Base-by-base conservation (phyloP, 1,140 invertebrate genomes). In the Brachionus sp. region DNA sequence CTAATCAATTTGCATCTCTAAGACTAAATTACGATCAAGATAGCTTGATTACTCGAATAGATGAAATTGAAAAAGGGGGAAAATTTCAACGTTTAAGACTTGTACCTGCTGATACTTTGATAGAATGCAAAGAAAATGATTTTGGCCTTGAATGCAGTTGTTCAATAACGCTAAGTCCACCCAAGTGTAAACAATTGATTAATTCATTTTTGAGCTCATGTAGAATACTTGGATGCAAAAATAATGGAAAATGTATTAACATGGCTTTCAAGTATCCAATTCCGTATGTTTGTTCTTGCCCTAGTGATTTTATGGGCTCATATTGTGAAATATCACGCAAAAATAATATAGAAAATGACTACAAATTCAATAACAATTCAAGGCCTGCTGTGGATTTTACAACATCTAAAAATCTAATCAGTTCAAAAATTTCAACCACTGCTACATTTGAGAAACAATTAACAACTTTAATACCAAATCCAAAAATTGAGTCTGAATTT, bases 201-300 rank as follows among this genome's bases (percentile, higher is more conserved):
- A 80, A 80, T 62, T 80, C 77, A 57, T 80, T 80, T 80, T 80
- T 80, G 29, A 80, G 77, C 35, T 80, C 77, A 39, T 80, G 77
- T 19, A 16, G 62, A n/a, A 80, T 80, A 16, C 19, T 80, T 0
- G 77, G 77, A 19, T 80, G 77, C 12, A 80, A 80, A 62, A 80
- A 80, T 44, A 66, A 66, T 62, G 77, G 77, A 16, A 62, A 80
- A 80, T 80, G 77, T 62, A 80, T 80, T 16, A 80, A 66, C 50
- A 80, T 80, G 77, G 62, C 77, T 23, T 80, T 42, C 35, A 80
- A 80, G n/a, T 80, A 80, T 80, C 77, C 77, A 2, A 80, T 80
- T 62, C 77, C 77, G 3, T 80, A 80, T 80, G 77, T 80, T 5
- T 80, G 77, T 19, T 80, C 77, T 10, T 80, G 77, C 35, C 77